A percentile compares a stretch with the other conserved stretches of the same genome.
Conservation (phyloP, 2,888 invertebrate genomes). For the Seira musarum region DNA sequence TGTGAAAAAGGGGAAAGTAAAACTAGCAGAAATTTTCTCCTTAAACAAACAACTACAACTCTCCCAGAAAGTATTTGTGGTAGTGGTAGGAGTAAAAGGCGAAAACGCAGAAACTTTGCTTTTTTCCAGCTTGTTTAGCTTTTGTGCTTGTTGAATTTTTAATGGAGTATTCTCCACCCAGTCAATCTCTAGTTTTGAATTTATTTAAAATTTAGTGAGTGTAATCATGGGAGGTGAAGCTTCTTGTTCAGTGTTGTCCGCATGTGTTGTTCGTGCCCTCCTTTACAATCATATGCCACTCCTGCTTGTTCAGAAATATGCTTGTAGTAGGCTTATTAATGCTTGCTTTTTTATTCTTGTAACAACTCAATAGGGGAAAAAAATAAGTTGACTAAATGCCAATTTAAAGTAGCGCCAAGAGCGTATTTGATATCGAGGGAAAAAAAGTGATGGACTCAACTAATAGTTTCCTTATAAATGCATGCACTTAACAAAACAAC, state of each 20-base stretch:
- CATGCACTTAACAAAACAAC: too few species aligned
- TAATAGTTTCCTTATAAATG: too few species aligned
- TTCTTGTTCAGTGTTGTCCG: not conserved
- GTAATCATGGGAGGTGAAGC: conserved; percentile 58
- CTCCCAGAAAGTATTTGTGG: too few species aligned
- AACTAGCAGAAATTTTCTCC: not conserved
- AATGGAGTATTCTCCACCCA: conserved; percentile 58
- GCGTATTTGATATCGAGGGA: too few species aligned
- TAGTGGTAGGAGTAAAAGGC: not conserved
- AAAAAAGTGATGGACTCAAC: too few species aligned
- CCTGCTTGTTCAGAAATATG: conserved; percentile 48
- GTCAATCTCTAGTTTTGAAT: conserved; percentile 60
- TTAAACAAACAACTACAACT: not conserved
- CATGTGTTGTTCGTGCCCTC: conserved; percentile 6
- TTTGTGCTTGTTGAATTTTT: conserved; percentile 55
- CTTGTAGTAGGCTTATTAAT: too few species aligned
- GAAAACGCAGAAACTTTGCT: not conserved
- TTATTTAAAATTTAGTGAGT: conserved; percentile 61
- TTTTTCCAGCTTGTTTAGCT: conserved; percentile 30
- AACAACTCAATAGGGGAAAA: too few species aligned
- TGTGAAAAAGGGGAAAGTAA: not conserved
- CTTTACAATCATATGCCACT: conserved; percentile 57
- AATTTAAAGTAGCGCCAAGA: too few species aligned
- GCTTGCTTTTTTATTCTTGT: too few species aligned
- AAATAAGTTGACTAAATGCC: too few species aligned